phyloP scores from a whole-genome alignment of 2,113 vertebrate genomes.

The Podarcis muralis region DNA sequence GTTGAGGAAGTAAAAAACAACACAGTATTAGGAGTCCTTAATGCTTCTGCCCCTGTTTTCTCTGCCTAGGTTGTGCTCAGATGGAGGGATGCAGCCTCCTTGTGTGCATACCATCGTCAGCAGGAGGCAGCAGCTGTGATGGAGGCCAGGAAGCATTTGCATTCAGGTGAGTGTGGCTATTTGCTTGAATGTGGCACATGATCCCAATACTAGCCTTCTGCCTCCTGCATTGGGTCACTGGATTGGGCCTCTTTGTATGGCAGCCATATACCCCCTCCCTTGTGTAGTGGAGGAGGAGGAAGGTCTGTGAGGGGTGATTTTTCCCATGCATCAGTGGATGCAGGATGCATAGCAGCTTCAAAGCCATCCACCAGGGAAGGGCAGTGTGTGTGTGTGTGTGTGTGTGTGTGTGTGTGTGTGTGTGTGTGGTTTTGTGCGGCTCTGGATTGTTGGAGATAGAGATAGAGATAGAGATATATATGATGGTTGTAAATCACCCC shows the following conservation, averaged over 20 bases:
- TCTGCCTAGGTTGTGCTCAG: constrained; percentile 69
- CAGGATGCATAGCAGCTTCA: too few relatives aligned
- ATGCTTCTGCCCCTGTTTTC: neutral
- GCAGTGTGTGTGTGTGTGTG: too few relatives aligned
- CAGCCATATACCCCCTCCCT: neutral
- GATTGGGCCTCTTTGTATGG: neutral
- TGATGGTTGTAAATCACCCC: neutral
- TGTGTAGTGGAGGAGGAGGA: too few relatives aligned
- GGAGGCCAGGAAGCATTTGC: constrained; percentile 69
- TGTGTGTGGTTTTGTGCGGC: too few relatives aligned
- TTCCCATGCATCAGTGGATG: too few relatives aligned
- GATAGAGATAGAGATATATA: too few relatives aligned
- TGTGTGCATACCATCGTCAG: constrained; percentile 51
- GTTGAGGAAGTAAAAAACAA: neutral
- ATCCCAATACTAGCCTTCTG: too few relatives aligned
- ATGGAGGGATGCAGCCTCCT: constrained; percentile 75
- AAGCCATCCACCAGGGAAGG: too few relatives aligned
- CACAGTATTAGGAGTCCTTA: rapidly evolving
- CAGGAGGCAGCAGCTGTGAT: constrained; percentile 72
- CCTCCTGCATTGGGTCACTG: neutral
- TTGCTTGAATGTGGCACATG: neutral
- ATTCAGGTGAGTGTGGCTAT: constrained; percentile 70
- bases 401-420: too few relatives aligned
- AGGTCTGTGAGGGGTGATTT: too few relatives aligned
- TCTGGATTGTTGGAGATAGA: too few relatives aligned